Evolutionary conservation across 2,797 vertebrate species (phyloP).

Genomic region (Poeciliopsis gracilis): DNA sequence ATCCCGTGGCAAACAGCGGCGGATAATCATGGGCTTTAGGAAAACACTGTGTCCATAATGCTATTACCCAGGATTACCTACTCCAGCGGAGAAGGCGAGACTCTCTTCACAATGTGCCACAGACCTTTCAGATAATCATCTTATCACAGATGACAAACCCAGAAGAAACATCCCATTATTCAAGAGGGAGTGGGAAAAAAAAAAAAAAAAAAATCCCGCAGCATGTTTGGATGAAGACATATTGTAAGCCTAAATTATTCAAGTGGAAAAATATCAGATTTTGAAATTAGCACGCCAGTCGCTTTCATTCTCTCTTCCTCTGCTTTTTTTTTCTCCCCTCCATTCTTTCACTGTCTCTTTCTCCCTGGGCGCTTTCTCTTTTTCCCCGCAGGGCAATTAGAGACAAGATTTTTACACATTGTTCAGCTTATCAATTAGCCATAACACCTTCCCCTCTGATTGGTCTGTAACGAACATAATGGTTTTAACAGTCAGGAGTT

Average conservation of each 20-base stretch:
- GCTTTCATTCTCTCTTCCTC: constrained; percentile 43
- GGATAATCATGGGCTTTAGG: constrained; percentile 83
- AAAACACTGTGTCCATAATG: constrained; percentile 83
- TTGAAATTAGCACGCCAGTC: constrained; percentile 67
- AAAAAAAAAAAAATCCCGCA: constrained; percentile 49
- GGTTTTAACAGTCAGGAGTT: constrained; percentile 96
- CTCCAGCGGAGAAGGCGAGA: constrained; percentile 79
- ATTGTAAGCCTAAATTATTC: constrained; percentile 71
- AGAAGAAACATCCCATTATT: constrained; percentile 79
- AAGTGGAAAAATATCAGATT: constrained; percentile 73
- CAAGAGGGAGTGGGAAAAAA: constrained; percentile 38
- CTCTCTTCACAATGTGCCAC: constrained; percentile 78
- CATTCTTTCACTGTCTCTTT: constrained; percentile 62
- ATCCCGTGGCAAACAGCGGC: constrained; percentile 79
- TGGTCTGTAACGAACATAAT: constrained; percentile 95
- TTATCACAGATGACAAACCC: constrained; percentile 81
- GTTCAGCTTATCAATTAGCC: constrained; percentile 92
- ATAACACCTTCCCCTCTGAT: constrained; percentile 90
- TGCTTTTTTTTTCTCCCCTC: constrained; percentile 6
- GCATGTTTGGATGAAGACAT: constrained; percentile 73
- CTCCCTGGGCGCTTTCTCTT: constrained; percentile 66
- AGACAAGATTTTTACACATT: constrained; percentile 82
- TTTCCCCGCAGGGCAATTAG: constrained; percentile 79
- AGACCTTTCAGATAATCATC: constrained; percentile 83
- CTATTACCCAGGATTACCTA: constrained; percentile 83